Base-by-base conservation (phyloP, 2,113 vertebrate species). In the Aptenodytes patagonicus region DNA sequence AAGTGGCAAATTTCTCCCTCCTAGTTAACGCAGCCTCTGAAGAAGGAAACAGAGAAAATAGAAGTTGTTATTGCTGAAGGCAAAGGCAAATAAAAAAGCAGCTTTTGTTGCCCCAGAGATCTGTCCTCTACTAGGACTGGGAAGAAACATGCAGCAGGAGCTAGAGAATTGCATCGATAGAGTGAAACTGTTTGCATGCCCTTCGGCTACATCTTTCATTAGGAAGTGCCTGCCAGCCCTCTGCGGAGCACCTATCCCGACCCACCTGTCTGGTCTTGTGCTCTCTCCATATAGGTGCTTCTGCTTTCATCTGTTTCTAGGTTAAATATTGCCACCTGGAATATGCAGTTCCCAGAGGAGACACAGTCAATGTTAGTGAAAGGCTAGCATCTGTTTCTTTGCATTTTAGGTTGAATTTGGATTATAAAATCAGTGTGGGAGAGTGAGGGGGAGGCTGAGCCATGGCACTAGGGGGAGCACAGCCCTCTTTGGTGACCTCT, bases 291-390 rank as follows among this genome's bases (percentile, higher is more conserved):
- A 2, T 52, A 87, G 28, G 32, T 95, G 83, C 44, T 84, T 44
- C 69, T 79, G 69, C 55, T 91, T 91, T 87, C 54, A 25, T 87
- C 86, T 79, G 7, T 92, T 95, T 90, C 93, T 77, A 54, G 64
- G 79, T 90, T 94, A 91, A 88, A 91, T 91, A 80, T 87, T 96
- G 75, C 68, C 29, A 29, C 52, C 78, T 76, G 78, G 76, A 93
- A 82, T 34, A 62, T 1, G 18, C 36, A 19, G 54, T 61, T 84
- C 89, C 54, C 69, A 24, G 42, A 65, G 77, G 71, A 88, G 65
- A 26, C 17, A 17, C 44, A 52, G 89, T 57, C 76, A 42, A 7
- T 72, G 73, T 88, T 77, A 38, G 32, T 25, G 49, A 51, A 85
- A 91, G 69, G 86, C 83, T 89, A 13, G 38, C 36, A 79, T 89